A percentile compares a stretch with the other conserved stretches of the same genome.
phyloP scores from a whole-genome alignment of 2,888 invertebrate genomes.

The Yponomeuta sedellus region DNA sequence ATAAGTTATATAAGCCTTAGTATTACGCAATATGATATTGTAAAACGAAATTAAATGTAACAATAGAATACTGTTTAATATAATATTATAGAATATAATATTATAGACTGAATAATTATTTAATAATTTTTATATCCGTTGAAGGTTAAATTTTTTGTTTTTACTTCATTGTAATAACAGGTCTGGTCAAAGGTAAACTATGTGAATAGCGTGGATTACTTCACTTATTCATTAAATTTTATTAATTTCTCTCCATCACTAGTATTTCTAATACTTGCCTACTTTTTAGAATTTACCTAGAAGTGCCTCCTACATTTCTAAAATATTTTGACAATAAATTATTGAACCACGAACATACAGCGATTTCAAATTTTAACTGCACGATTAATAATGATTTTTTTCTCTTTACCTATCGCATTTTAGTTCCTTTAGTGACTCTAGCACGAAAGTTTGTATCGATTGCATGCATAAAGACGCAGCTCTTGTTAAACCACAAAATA shows the following conservation, averaged over 20 bases:
- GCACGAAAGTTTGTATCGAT: too few species aligned
- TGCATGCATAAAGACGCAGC: too few species aligned
- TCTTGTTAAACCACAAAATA: too few species aligned
- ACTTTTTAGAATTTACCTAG: neutral
- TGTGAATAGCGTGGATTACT: neutral
- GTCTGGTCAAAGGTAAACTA: conserved; percentile 44
- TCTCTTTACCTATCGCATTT: neutral
- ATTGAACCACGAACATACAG: neutral
- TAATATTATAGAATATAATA: too few species aligned
- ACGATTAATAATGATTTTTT: neutral
- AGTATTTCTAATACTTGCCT: neutral
- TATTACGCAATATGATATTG: too few species aligned
- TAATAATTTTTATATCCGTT: neutral
- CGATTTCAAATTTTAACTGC: neutral
- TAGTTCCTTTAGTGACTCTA: too few species aligned
- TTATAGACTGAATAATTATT: too few species aligned
- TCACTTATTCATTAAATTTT: neutral
- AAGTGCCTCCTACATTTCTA: neutral
- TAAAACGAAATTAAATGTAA: too few species aligned
- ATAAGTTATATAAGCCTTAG: too few species aligned
- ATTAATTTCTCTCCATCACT: neutral
- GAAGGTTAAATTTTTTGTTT: neutral
- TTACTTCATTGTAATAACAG: conserved; percentile 27
- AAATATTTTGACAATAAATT: neutral
- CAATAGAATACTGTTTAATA: neutral